Evolutionary conservation across 2,797 vertebrate species (phyloP).

Genomic region (Aphelocoma californica): DNA sequence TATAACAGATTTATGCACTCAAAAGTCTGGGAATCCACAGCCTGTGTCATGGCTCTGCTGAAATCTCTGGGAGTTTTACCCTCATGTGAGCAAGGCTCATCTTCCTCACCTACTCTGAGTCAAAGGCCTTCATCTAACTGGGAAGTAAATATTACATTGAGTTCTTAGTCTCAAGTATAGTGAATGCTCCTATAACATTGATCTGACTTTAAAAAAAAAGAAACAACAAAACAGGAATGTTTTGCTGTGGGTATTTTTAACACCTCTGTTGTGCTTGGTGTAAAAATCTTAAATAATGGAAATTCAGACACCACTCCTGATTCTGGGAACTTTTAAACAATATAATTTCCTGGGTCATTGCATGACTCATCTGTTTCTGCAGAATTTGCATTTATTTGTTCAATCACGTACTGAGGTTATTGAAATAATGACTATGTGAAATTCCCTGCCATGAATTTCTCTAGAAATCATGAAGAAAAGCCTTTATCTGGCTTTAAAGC

Average conservation of each 20-base stretch:
- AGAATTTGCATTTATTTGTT: background rate
- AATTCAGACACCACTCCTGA: background rate
- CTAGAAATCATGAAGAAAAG: background rate
- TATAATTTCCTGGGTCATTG: background rate
- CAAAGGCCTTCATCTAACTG: background rate
- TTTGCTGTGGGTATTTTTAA: background rate
- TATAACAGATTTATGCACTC: background rate
- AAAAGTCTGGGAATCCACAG: background rate
- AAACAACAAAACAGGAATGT: background rate
- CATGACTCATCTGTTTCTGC: background rate
- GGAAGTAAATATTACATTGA: background rate
- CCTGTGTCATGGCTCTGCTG: background rate
- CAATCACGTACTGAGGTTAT: background rate
- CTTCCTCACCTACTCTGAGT: background rate
- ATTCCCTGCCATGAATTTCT: background rate
- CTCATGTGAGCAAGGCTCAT: background rate
- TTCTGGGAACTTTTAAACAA: background rate
- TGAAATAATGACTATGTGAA: background rate
- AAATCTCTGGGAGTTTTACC: background rate
- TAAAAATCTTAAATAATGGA: background rate
- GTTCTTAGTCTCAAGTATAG: background rate
- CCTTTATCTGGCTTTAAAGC: background rate
- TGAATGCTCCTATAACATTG: rapidly evolving
- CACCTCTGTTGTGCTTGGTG: background rate
- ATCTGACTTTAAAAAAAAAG: background rate